A percentile compares a stretch with the other conserved stretches of the same genome.
phyloP scores from a whole-genome alignment of 2,113 vertebrate genomes.

The Myotis davidii region DNA sequence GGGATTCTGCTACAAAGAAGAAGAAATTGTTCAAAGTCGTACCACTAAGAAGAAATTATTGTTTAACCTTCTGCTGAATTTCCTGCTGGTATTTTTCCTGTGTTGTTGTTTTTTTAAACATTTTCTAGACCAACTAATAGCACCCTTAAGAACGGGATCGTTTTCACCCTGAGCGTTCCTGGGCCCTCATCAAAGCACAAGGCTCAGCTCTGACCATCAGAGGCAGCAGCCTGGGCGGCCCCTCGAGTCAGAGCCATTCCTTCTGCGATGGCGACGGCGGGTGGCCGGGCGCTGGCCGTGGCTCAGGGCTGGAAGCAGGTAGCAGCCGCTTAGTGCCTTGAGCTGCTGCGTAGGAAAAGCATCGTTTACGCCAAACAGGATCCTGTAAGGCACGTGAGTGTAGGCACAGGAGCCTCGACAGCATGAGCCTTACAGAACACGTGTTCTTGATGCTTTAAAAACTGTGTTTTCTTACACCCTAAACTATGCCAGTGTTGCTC shows the following conservation, averaged over 20 bases:
- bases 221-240: background rate
- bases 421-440: no score
- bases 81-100: background rate
- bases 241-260: background rate
- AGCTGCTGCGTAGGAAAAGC: no score
- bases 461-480: no score
- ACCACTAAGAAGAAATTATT: background rate
- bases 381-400: no score
- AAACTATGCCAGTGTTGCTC: no score
- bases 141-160: conserved; percentile 41
- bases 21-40: background rate
- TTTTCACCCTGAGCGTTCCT: conserved; percentile 21
- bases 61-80: conserved; percentile 36
- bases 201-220: background rate
- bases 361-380: no score
- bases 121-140: background rate
- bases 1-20: background rate
- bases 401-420: no score
- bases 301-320: background rate
- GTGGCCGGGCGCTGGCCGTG: no score
- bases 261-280: no score
- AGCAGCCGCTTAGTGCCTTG: no score
- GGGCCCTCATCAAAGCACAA: conserved; percentile 21
- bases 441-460: no score
- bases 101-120: background rate